These are phyloP conservation scores for Triops longicaudatus DNA, from an alignment of 1,140 invertebrate species.

Conservation along the genomic window DNA sequence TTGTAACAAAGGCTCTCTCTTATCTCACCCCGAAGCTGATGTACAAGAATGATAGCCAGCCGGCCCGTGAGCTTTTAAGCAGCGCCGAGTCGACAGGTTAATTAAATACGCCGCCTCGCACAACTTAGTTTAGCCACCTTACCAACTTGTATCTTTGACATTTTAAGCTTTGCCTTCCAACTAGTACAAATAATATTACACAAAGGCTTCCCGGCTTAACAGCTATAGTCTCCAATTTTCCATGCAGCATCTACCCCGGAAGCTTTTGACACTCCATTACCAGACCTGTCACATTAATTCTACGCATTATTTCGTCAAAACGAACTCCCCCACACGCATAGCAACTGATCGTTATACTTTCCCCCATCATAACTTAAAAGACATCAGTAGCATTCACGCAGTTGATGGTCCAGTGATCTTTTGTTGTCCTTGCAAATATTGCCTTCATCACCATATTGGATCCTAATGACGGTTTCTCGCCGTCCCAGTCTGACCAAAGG, in stretches of 20 bases:
- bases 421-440: too few relatives aligned
- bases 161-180: too few relatives aligned
- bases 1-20: neutral
- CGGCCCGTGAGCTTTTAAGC: neutral
- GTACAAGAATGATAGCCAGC: neutral
- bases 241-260: neutral
- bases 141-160: neutral
- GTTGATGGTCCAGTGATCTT: too few relatives aligned
- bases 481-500: too few relatives aligned
- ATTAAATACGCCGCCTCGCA: neutral
- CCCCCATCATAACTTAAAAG: too few relatives aligned
- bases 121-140: neutral
- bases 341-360: neutral
- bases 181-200: neutral
- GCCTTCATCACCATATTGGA: too few relatives aligned
- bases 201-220: neutral
- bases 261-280: slow-evolving; percentile 12
- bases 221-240: neutral
- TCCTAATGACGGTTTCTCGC: too few relatives aligned
- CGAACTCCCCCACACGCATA: neutral
- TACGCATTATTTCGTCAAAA: neutral
- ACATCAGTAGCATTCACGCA: too few relatives aligned
- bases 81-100: neutral
- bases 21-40: neutral
- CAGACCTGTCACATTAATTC: slow-evolving; percentile 3